Evolutionary conservation across 2,888 invertebrate genomes (phyloP), one percentile per base, ranked within the genome.

Genomic region (Malthinus seriepunctatus): DNA sequence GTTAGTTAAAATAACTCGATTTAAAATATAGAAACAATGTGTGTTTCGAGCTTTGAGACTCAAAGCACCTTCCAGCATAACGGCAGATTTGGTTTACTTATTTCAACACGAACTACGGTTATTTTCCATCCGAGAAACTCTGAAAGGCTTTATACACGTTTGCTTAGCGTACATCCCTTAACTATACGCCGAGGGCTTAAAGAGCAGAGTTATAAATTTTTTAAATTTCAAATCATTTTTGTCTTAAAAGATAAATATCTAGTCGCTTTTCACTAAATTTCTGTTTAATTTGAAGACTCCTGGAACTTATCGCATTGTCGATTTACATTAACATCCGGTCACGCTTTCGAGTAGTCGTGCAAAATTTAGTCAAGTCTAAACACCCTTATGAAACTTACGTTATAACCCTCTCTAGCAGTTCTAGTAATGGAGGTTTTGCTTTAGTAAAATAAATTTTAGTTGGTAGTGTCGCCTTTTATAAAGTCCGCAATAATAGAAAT

Each of bases 51-150:
- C 23, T 35, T 42, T 32, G 42, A 51, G 23, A 51, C 42, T 15
- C 10, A 32, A 33, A 51, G 51, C 53, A 51, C 51, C 44, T 47
- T 32, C 37, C 34, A 39, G 23, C 23, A 23, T n/a, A n/a, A 31
- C 15, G 14, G 54, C 32, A 55, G 54, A 47, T 62, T 56, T 45
- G 37, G 65, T 66, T 66, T 65, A 65, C 66, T 66, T 63, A 64
- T 66, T 66, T 66, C 61, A 63, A 61, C 65, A 55, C 51, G 51
- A 49, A 44, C 51, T 60, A 60, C 62, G 60, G 63, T 64, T 67
- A 67, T 65, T 67, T 66, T 67, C 66, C 67, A 64, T 67, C 56
- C 60, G 67, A 67, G 62, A 45, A 60, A 60, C 55, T 65, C 63
- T 63, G 62, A 67, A 68, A 68, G 64, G 63, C 60, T 66, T 63